Percentiles rank a stretch among this genome's conserved stretches.
Conservation (phyloP, 2,113 vertebrate genomes). For the Sus scrofa region T2T-Sscrofa CM000830.6:30402501-30403000, state of each 20-base stretch:
- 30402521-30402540: no score
- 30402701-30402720: background rate
- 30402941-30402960: constrained; percentile 12
- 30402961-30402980: background rate
- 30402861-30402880: background rate
- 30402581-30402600: no score
- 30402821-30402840: background rate
- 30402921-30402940: background rate
- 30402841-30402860: background rate
- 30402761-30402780: background rate
- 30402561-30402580: no score
- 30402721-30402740: background rate
- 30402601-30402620: background rate
- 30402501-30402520: no score
- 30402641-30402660: constrained; percentile 10
- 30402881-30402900: constrained; percentile 26
- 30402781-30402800: background rate
- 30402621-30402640: background rate
- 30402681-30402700: background rate
- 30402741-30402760: background rate
- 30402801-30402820: constrained; percentile 2
- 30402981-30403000: background rate
- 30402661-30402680: background rate
- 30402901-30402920: background rate
- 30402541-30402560: no score